Percentiles rank a stretch among this genome's conserved stretches.
These are phyloP conservation scores for Hemibagrus guttatus DNA, from an alignment of 2,797 vertebrate species.

Conservation along the genomic window DNA sequence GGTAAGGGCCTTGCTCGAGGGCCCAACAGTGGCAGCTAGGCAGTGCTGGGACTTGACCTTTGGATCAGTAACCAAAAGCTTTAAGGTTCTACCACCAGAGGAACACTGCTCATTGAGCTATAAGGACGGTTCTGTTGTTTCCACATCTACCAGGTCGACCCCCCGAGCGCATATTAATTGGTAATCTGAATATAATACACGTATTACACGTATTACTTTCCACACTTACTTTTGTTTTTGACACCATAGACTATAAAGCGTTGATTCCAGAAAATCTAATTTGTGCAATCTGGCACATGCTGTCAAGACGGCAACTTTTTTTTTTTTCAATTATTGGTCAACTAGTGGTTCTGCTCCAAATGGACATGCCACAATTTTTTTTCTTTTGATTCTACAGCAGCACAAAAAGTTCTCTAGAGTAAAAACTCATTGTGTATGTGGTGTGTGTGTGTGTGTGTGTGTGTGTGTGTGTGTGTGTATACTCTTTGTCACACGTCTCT, in stretches of 20 bases:
- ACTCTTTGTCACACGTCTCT: constrained; percentile 57
- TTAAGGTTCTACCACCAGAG: too few species aligned
- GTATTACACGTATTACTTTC: not conserved
- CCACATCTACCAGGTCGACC: not conserved
- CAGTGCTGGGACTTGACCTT: too few species aligned
- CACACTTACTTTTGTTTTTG: not conserved
- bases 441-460: not conserved
- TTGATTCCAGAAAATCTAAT: not conserved
- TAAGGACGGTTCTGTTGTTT: not conserved
- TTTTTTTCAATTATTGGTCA: not conserved
- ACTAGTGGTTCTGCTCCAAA: not conserved
- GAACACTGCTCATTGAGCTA: not conserved
- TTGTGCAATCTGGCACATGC: not conserved
- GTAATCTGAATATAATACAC: not conserved
- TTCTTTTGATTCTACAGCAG: not conserved
- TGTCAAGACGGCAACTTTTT: not conserved
- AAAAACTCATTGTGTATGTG: constrained; percentile 9
- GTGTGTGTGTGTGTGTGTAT: constrained; percentile 33
- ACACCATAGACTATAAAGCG: not conserved
- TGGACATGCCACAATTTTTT: not conserved
- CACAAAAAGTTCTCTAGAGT: not conserved
- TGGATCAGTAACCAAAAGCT: too few species aligned
- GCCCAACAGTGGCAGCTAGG: too few species aligned
- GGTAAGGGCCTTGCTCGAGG: too few species aligned
- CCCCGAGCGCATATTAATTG: not conserved